Base-by-base conservation (phyloP, 2,113 vertebrate genomes). In the Psettodes erumei region DNA sequence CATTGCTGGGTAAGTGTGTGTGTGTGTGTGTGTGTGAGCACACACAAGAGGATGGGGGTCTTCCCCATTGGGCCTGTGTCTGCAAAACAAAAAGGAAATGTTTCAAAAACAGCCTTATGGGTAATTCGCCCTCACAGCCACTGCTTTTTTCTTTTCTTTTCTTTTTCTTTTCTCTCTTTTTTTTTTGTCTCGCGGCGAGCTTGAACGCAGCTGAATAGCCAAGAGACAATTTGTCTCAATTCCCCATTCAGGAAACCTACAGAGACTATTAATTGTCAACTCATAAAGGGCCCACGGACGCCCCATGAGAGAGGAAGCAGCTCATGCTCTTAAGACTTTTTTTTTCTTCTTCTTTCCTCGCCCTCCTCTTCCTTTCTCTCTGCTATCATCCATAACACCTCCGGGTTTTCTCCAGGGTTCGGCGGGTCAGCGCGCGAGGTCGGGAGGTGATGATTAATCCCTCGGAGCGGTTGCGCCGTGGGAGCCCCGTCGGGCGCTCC, bases 261-360 rank as follows among this genome's bases (percentile, higher is more conserved):
- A 91, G 87, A 89, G 90, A 87, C 87, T 84, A 92, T 92, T 92
- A 91, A 91, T 92, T 86, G 85, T 89, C 86, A 75, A 83, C 90
- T 90, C 87, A 90, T 92, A 91, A 93, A 92, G 82, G 86, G 65
- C 37, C 85, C 68, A 55, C 25, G 38, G 67, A 72, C 59, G 59
- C 62, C 76, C 71, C 79, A 37, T 60, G 83, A 86, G 75, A 84
- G 85, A 91, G 78, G 82, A 90, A 86, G 69, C 79, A 25, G 70
- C 81, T 84, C 71, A 73, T 47, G 72, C 48, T 71, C 80, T 43
- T 13, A 28, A 51, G 68, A 71, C n/a, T 38, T 75, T 70, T 84
- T 51, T 55, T 68, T 74, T 85, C 58, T 45, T 69, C 61, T 77
- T 65, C 54, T 68, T 64, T 55, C 45, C 60, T 79, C 59, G 43